A percentile compares a stretch with the other conserved stretches of the same genome.
Evolutionary conservation across 2,888 invertebrate genomes (phyloP).

Genomic region (Aproaerema taeniolella): DNA sequence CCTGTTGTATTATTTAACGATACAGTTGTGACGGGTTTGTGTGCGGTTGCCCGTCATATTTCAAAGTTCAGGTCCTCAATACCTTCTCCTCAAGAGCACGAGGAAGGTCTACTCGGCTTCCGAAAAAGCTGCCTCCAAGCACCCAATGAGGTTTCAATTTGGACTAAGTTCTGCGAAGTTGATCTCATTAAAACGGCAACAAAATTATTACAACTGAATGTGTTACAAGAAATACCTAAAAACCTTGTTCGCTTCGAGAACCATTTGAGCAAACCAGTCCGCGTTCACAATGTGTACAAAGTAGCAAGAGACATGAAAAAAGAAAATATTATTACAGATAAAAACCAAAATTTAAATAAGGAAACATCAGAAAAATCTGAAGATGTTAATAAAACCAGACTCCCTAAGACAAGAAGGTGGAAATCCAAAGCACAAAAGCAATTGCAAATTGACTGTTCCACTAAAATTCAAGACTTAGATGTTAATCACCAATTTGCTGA

Average conservation of each 20-base stretch:
- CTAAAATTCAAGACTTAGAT: conserved; percentile 67
- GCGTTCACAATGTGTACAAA: conserved; percentile 91
- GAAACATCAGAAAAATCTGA: conserved; percentile 13
- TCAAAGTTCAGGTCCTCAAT: conserved; percentile 35
- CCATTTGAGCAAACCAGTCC: conserved; percentile 89
- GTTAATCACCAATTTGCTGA: conserved; percentile 88
- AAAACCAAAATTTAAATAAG: not conserved
- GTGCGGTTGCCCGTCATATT: conserved; percentile 79
- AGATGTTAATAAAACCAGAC: conserved; percentile 32
- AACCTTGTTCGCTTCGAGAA: conserved; percentile 87
- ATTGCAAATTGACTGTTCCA: conserved; percentile 53
- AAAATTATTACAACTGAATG: conserved; percentile 38
- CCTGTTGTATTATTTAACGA: conserved; percentile 80
- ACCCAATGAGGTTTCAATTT: conserved; percentile 89
- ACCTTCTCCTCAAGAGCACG: conserved; percentile 40
- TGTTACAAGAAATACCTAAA: conserved; percentile 73
- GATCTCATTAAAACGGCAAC: conserved; percentile 82
- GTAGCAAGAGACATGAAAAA: conserved; percentile 78
- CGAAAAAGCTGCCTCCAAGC: conserved; percentile 87
- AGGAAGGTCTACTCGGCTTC: conserved; percentile 83
- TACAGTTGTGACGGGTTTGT: conserved; percentile 85
- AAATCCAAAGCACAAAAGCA: conserved; percentile 59
- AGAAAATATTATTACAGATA: conserved; percentile 29
- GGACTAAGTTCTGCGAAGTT: conserved; percentile 95
- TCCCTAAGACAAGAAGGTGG: conserved; percentile 64